Percentiles rank a stretch among this genome's conserved stretches.
phyloP scores from a whole-genome alignment of 2,797 vertebrate genomes.

The Thunnus albacares region DNA sequence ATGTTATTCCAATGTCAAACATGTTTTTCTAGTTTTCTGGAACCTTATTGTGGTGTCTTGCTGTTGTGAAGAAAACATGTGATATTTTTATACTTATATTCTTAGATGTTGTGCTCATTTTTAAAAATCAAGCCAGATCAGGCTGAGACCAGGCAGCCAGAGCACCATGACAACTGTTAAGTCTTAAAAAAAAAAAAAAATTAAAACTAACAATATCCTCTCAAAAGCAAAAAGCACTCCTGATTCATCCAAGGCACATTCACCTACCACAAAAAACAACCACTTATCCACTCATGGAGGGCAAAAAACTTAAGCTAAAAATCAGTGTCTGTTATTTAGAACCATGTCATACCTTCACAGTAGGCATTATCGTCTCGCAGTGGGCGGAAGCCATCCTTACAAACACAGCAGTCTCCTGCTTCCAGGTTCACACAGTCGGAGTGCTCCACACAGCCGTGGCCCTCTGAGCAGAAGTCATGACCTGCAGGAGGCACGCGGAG shows the following conservation, averaged over 20 bases:
- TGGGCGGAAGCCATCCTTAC: conserved; percentile 94
- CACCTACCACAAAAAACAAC: background rate
- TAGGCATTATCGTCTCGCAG: conserved; percentile 96
- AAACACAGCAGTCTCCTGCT: conserved; percentile 92
- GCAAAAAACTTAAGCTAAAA: conserved; percentile 37
- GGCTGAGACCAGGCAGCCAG: background rate
- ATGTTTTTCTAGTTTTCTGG: conserved; percentile 5
- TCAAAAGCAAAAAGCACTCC: conserved; percentile 3
- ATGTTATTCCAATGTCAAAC: conserved; percentile 9
- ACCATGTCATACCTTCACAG: conserved; percentile 91
- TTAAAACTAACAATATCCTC: conserved; percentile 8
- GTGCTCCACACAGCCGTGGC: conserved; percentile 92
- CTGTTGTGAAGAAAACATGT: background rate
- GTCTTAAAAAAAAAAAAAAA: conserved; percentile 5
- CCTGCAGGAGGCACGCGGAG: conserved; percentile 79
- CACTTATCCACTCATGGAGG: conserved; percentile 1
- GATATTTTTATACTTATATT: background rate
- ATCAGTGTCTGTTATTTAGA: conserved; percentile 42
- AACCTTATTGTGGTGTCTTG: background rate
- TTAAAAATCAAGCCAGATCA: conserved; percentile 1
- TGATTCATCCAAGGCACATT: conserved; percentile 2
- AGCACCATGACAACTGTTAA: background rate
- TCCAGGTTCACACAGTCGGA: conserved; percentile 95
- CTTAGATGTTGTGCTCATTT: conserved; percentile 4
- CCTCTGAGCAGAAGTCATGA: conserved; percentile 96